A percentile compares a stretch with the other conserved stretches of the same genome.
Evolutionary conservation across 2,888 invertebrate genomes (phyloP).

Genomic region (Lampropteryx suffumata): DNA sequence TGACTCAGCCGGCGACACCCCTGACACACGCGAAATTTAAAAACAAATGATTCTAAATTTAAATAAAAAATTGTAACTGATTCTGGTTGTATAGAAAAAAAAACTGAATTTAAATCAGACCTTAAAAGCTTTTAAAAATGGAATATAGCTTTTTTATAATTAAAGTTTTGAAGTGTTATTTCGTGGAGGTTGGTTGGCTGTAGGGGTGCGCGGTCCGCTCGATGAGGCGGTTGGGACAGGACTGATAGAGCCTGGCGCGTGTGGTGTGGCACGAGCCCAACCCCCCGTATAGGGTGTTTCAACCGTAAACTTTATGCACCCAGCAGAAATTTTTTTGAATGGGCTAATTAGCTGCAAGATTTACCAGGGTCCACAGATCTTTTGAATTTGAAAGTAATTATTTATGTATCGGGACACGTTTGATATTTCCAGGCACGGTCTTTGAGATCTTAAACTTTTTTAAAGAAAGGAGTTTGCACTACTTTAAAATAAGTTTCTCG

Average conservation of each 20-base stretch:
- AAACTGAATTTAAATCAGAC: constrained; percentile 5
- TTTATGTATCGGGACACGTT: too few species aligned
- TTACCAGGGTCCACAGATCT: too few species aligned
- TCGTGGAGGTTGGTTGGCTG: constrained; percentile 32
- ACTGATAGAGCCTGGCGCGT: constrained; percentile 72
- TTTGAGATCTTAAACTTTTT: too few species aligned
- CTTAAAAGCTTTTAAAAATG: constrained; percentile 9
- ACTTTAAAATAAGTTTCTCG: too few species aligned
- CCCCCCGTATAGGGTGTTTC: constrained; percentile 60
- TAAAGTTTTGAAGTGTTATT: constrained; percentile 39
- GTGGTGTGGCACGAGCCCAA: constrained; percentile 59
- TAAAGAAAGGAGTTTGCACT: too few species aligned
- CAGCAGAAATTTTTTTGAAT: constrained; percentile 27
- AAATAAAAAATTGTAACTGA: constrained; percentile 22
- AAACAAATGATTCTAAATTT: constrained; percentile 26
- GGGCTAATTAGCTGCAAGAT: too few species aligned
- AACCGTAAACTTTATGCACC: constrained; percentile 29
- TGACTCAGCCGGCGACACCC: constrained; percentile 76
- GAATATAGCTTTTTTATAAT: constrained; percentile 31
- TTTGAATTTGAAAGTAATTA: too few species aligned
- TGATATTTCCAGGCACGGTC: too few species aligned
- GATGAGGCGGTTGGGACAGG: constrained; percentile 65
- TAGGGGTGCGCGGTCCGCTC: constrained; percentile 78
- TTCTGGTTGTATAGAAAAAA: constrained; percentile 17
- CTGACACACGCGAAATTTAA: constrained; percentile 46